Conservation (phyloP, 2,888 invertebrate species). For the Acrocyrtus sp. region DNA sequence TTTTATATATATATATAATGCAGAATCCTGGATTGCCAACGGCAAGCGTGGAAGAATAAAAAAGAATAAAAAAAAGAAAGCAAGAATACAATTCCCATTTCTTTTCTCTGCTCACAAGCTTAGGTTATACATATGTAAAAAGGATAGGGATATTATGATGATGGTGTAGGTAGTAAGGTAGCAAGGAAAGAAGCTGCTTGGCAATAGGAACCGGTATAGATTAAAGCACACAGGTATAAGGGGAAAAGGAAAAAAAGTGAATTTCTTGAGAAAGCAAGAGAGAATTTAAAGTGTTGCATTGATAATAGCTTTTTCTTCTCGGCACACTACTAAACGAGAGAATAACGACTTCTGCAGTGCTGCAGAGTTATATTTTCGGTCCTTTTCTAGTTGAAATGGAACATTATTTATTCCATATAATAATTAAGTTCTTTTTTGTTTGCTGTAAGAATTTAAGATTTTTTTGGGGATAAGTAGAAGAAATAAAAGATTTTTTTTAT, state of each 20-base stretch:
- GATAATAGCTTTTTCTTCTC: conserved; percentile 28
- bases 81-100: conserved; percentile 41
- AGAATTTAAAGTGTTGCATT: conserved; percentile 32
- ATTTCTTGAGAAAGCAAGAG: conserved; percentile 11
- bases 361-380: too few relatives aligned
- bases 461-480: too few relatives aligned
- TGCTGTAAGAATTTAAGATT: too few relatives aligned
- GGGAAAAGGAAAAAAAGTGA: conserved; percentile 2
- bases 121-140: conserved; percentile 45
- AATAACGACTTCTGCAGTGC: conserved; percentile 30
- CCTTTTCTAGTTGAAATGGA: too few relatives aligned
- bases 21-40: conserved; percentile 43
- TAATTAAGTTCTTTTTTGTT: too few relatives aligned
- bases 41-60: conserved; percentile 29
- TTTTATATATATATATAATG: conserved; percentile 44
- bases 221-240: neutral
- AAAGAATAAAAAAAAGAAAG: conserved; percentile 26
- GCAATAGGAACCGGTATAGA: neutral
- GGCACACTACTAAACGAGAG: conserved; percentile 20
- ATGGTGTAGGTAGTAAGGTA: conserved; percentile 6
- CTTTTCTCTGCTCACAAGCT: too few relatives aligned
- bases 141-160: conserved; percentile 26
- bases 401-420: too few relatives aligned
- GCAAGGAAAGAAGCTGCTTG: neutral
- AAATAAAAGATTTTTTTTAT: too few relatives aligned